Conservation (phyloP, 2,888 invertebrate genomes). For the Scelioninae gen. 1 region DNA sequence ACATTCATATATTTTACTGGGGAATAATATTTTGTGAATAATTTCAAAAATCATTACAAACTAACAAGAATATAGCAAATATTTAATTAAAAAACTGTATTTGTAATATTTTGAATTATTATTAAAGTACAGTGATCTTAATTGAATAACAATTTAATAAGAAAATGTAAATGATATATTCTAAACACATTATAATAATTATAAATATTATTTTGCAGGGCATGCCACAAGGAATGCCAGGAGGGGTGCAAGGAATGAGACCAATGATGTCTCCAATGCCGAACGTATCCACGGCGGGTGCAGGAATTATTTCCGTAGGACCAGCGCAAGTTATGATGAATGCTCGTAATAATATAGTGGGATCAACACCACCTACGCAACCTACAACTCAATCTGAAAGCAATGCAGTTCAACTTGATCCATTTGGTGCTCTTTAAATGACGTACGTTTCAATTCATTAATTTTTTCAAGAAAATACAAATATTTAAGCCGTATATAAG, state of each 20-base stretch:
- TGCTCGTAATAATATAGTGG: slow-evolving; percentile 78
- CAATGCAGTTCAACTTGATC: slow-evolving; percentile 85
- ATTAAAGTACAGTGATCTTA: no score
- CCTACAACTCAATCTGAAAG: slow-evolving; percentile 79
- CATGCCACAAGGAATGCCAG: slow-evolving; percentile 77
- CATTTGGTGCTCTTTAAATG: slow-evolving; percentile 85
- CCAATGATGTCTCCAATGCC: slow-evolving; percentile 81
- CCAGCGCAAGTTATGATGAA: slow-evolving; percentile 79
- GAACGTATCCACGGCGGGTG: slow-evolving; percentile 76
- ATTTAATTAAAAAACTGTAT: no score
- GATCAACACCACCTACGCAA: slow-evolving; percentile 78
- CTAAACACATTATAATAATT: background rate
- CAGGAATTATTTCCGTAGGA: slow-evolving; percentile 78
- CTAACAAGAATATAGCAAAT: no score
- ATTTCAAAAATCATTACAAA: background rate
- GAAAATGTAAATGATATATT: background rate
- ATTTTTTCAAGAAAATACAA: no score
- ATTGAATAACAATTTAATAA: background rate
- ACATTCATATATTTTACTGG: background rate
- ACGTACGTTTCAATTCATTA: slow-evolving; percentile 80
- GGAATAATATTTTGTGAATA: no score
- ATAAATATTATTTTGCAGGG: slow-evolving; percentile 72
- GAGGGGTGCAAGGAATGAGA: slow-evolving; percentile 80
- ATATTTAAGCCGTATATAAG: no score
- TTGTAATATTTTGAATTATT: no score